Percentiles rank a stretch among this genome's conserved stretches.
phyloP scores from a whole-genome alignment of 2,888 invertebrate genomes.

The Biston stratarius region DNA sequence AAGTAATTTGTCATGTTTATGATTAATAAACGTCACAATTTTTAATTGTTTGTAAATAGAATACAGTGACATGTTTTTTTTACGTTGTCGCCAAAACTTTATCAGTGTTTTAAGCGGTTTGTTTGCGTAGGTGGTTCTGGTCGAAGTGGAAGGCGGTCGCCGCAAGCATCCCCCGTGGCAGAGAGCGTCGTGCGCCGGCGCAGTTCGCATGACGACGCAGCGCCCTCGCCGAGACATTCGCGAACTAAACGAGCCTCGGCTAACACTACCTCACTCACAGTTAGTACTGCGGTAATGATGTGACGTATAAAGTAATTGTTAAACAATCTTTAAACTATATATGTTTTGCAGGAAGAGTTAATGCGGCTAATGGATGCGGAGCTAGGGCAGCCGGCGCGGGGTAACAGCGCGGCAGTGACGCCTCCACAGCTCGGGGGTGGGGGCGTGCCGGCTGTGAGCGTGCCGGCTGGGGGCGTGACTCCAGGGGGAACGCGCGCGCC shows the following conservation, averaged over 20 bases:
- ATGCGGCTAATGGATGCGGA: slow-evolving; percentile 95
- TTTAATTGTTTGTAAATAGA: too few relatives aligned
- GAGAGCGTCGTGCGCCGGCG: slow-evolving; percentile 66
- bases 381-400: slow-evolving; percentile 66
- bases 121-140: slow-evolving; percentile 76
- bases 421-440: slow-evolving; percentile 73
- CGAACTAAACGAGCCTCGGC: slow-evolving; percentile 67
- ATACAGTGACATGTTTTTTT: too few relatives aligned
- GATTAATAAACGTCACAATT: too few relatives aligned
- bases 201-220: slow-evolving; percentile 71
- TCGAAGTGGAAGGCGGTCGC: slow-evolving; percentile 74
- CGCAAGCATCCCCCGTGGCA: slow-evolving; percentile 57
- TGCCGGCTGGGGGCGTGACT: slow-evolving; percentile 15
- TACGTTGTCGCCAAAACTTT: too few relatives aligned
- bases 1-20: too few relatives aligned
- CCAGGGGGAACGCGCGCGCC: slow-evolving; percentile 45
- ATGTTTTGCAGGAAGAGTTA: slow-evolving; percentile 90
- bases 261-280: slow-evolving; percentile 76
- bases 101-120: too few relatives aligned
- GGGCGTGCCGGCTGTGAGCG: slow-evolving; percentile 43
- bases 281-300: slow-evolving; percentile 42
- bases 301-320: not conserved
- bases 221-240: slow-evolving; percentile 61
- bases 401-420: slow-evolving; percentile 88
- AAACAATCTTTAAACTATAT: too few relatives aligned